Evolutionary conservation across 2,888 invertebrate species (phyloP).

Genomic region (Nephrocerus scutellatus): DNA sequence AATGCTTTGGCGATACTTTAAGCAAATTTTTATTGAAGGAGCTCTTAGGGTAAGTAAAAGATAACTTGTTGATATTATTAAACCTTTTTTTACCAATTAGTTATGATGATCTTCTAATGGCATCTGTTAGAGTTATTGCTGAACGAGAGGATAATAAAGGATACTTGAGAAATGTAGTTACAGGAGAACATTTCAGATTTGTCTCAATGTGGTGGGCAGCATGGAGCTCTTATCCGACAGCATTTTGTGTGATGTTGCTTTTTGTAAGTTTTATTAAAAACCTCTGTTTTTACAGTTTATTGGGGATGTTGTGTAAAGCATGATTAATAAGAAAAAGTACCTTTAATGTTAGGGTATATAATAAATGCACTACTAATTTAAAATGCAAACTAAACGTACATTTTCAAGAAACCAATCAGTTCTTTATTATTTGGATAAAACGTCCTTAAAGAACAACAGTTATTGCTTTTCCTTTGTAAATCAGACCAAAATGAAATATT

Average conservation of each 20-base stretch:
- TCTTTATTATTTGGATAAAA: no score
- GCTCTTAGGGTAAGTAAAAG: conserved; percentile 62
- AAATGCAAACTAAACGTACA: no score
- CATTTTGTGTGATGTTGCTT: conserved; percentile 94
- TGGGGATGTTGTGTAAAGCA: neutral
- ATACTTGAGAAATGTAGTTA: conserved; percentile 91
- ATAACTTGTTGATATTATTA: neutral
- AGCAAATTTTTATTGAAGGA: conserved; percentile 85
- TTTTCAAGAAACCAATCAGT: no score
- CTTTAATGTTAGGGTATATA: conserved; percentile 18
- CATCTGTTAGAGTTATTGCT: conserved; percentile 89
- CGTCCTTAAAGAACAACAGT: no score
- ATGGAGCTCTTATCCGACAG: conserved; percentile 88
- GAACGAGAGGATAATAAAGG: conserved; percentile 97
- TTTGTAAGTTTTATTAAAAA: conserved; percentile 97
- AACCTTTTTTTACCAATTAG: conserved; percentile 15
- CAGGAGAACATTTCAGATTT: conserved; percentile 97
- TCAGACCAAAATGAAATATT: no score
- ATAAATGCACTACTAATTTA: conserved; percentile 20
- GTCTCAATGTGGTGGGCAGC: conserved; percentile 97
- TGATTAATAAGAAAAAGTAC: neutral
- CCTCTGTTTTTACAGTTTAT: neutral
- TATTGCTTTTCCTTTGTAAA: no score
- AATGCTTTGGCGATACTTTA: conserved; percentile 90
- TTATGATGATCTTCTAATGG: conserved; percentile 95